Base-by-base conservation (phyloP, 2,797 vertebrate species). In the Gymnoscopelus microlampas region DNA sequence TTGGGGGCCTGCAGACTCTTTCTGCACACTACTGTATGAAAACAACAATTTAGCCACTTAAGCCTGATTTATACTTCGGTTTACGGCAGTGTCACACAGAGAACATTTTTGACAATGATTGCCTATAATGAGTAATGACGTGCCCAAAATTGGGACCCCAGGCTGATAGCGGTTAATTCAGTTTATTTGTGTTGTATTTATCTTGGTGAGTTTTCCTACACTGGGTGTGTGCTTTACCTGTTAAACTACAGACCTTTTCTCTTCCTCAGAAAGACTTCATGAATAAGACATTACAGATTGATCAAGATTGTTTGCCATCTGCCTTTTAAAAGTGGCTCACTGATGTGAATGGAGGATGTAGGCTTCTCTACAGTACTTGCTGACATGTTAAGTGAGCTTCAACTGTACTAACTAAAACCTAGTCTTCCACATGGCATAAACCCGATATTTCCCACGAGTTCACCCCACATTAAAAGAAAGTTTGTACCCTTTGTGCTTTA, bases 211-310 rank as follows among this genome's bases (percentile, higher is more conserved):
- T 50, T 5, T 14, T 19, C 9, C 51, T 5, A 49, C 15, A 35
- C 49, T 78, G n/a, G 63, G 26, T 70, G 26, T 54, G 55, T 19
- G 23, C 50, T 63, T 71, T 58, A 53, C 50, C 15, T 63, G 39
- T 54, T 19, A 29, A 58, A n/a, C 44, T 63, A 5, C 53, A 75
- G 57, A 66, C 56, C 24, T 12, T 24, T 44, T 55, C 48, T 26
- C 54, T 77, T 66, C 60, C 58, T 55, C 55, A 56, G 53, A 74
- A 54, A 47, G 26, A 26, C 66, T 65, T 83, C 68, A 71, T 85
- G 72, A 84, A 85, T 82, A 76, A 85, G 67, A 74, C 79, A 79
- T 73, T 50, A 73, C 32, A 15, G 59, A 56, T 56, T 68, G 70
- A 63, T 78, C 51, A 53, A 66, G 49, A 1, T 74, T 66, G 53